Base-by-base conservation (phyloP, 2,797 vertebrate genomes). In the Enteromius afrohamiltoni region DNA sequence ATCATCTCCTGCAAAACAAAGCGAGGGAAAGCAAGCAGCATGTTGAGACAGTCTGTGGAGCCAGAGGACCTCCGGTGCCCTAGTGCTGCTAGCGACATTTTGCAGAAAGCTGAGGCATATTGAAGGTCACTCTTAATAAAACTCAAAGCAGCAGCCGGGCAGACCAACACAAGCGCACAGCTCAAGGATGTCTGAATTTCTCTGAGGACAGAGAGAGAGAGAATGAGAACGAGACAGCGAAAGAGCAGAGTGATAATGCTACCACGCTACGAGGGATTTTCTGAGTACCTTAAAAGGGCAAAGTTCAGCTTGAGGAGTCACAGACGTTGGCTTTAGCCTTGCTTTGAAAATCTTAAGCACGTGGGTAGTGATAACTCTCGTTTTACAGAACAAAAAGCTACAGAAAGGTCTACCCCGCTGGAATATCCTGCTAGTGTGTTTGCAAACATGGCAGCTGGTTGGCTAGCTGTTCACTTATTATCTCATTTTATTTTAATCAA, bases 81-180 rank as follows among this genome's bases (percentile, higher is more conserved):
- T 60, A 23, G 77, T 71, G 65, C 79, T 86, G 83, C 85, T 76
- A 87, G 84, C 64, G 55, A 87, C 87, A 85, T 86, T 80, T 75
- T 83, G 84, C 84, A 86, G 67, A 84, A 84, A 88, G 87, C 86
- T 82, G 70, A 73, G 78, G 83, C 86, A 82, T 82, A 84, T 85
- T 89, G 90, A 90, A 90, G 90, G 88, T 88, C 87, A 88, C 71
- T 83, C 83, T 82, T 89, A 88, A 90, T 89, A 89, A 90, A 89
- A 89, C 83, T 86, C 80, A 88, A 88, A 83, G 68, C 68, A 31
- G 68, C 49, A 49, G 73, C 85, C 65, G 75, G 68, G 77, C 79
- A 78, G 80, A 55, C 69, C 17, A 80, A 58, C 84, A 68, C 31
- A 37, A 78, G 71, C 69, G 65, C 67, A 42, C 71, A 79, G 83